Conservation (phyloP, 2,113 vertebrate genomes). For the Prunella himalayana region DNA sequence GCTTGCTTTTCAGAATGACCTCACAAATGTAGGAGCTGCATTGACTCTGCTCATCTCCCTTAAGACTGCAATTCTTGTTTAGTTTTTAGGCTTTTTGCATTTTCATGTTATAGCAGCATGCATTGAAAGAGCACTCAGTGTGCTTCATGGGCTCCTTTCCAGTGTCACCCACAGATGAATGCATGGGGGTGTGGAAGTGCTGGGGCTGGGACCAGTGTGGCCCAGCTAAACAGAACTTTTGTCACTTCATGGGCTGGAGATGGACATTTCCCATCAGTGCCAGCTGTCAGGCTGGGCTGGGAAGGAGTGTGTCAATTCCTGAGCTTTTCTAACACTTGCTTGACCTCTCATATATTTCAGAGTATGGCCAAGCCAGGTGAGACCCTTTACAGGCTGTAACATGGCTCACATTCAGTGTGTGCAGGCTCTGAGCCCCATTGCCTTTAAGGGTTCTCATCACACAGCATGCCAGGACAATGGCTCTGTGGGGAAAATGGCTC, state of each 20-base stretch:
- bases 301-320: neutral
- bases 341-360: neutral
- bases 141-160: accelerated
- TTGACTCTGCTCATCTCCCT: neutral
- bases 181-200: neutral
- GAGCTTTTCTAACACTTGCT: neutral
- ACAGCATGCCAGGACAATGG: neutral
- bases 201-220: neutral
- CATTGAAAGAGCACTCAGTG: neutral
- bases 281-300: neutral
- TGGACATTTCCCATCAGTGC: accelerated
- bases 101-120: neutral
- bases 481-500: neutral
- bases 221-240: neutral
- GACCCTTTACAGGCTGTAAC: neutral
- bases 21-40: neutral
- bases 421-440: neutral
- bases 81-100: neutral
- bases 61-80: neutral
- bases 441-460: neutral
- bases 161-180: too few relatives aligned
- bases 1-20: neutral
- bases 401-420: accelerated
- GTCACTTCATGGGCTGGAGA: neutral
- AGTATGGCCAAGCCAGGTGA: neutral